A percentile compares a stretch with the other conserved stretches of the same genome.
Evolutionary conservation across 2,888 invertebrate genomes (phyloP).

Genomic region (Baccha elongata): DNA sequence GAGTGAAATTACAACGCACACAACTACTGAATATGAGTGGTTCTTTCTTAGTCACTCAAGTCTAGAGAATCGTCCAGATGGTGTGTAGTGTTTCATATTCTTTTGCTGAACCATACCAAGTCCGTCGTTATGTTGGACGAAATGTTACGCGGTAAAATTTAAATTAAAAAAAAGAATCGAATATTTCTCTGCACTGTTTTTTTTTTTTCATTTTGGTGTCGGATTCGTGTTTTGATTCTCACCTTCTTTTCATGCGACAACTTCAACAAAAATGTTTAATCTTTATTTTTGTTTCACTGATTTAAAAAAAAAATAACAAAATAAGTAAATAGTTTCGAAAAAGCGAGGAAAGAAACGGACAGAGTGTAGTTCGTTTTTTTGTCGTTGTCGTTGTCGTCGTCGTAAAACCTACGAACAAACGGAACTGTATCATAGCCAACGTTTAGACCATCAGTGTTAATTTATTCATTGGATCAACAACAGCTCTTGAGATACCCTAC

Average conservation of each 20-base stretch:
- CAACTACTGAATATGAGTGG: slow-evolving; percentile 18
- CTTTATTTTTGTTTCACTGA: slow-evolving; percentile 35
- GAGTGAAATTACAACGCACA: slow-evolving; percentile 14
- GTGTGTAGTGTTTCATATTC: slow-evolving; percentile 45
- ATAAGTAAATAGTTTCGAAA: slow-evolving; percentile 60
- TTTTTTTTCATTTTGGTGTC: slow-evolving; percentile 53
- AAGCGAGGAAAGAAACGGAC: slow-evolving; percentile 56
- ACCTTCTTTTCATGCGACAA: slow-evolving; percentile 56
- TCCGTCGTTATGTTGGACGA: slow-evolving; percentile 52
- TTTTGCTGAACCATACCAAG: slow-evolving; percentile 44
- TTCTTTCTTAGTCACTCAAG: slow-evolving; percentile 43
- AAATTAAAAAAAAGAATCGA: background rate
- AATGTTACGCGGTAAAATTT: slow-evolving; percentile 52
- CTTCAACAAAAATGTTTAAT: slow-evolving; percentile 24
- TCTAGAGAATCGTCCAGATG: slow-evolving; percentile 28
- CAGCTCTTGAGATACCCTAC: slow-evolving; percentile 74
- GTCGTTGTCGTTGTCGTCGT: slow-evolving; percentile 22
- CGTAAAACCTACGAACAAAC: slow-evolving; percentile 42
- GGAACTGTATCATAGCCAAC: slow-evolving; percentile 54
- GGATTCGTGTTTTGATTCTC: slow-evolving; percentile 69
- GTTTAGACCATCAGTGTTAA: slow-evolving; percentile 81
- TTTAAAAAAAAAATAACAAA: slow-evolving; percentile 10
- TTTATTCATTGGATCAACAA: slow-evolving; percentile 82
- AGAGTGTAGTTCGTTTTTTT: slow-evolving; percentile 34
- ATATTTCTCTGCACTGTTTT: background rate